A percentile compares a stretch with the other conserved stretches of the same genome.
phyloP scores from a whole-genome alignment of 2,888 invertebrate species.

The Axea sp. region DNA sequence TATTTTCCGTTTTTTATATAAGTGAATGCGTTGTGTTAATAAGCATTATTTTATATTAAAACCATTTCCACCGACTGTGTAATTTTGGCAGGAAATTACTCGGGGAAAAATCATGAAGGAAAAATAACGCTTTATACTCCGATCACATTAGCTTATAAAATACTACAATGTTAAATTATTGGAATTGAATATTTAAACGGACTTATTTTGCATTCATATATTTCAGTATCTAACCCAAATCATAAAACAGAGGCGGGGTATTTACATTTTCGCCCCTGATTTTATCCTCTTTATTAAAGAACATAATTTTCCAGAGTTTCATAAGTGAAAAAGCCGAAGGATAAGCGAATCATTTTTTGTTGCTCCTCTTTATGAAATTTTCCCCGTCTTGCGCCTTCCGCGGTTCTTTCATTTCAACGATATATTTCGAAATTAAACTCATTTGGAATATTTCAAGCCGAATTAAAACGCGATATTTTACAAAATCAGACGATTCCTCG shows the following conservation, averaged over 20 bases:
- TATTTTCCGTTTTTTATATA: no score
- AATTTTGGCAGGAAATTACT: no score
- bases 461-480: slow-evolving; percentile 3
- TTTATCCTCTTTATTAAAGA: slow-evolving; percentile 49
- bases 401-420: slow-evolving; percentile 32
- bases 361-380: slow-evolving; percentile 45
- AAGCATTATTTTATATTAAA: no score
- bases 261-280: slow-evolving; percentile 19
- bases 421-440: slow-evolving; percentile 13
- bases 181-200: no score
- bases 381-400: slow-evolving; percentile 15
- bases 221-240: slow-evolving; percentile 2
- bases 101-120: no score
- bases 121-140: no score
- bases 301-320: slow-evolving; percentile 48
- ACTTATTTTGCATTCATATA: not conserved
- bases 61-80: no score
- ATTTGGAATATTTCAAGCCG: slow-evolving; percentile 20
- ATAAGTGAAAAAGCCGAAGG: slow-evolving; percentile 31
- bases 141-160: no score
- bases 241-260: not conserved
- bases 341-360: slow-evolving; percentile 33
- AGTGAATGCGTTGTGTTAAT: no score
- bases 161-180: no score
- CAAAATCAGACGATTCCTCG: not conserved